Percentiles rank a stretch among this genome's conserved stretches.
These are phyloP conservation scores for Haliclona indistincta DNA, from an alignment of 37 sponge, comb jelly and placozoan genomes.

Conservation along the genomic window DNA sequence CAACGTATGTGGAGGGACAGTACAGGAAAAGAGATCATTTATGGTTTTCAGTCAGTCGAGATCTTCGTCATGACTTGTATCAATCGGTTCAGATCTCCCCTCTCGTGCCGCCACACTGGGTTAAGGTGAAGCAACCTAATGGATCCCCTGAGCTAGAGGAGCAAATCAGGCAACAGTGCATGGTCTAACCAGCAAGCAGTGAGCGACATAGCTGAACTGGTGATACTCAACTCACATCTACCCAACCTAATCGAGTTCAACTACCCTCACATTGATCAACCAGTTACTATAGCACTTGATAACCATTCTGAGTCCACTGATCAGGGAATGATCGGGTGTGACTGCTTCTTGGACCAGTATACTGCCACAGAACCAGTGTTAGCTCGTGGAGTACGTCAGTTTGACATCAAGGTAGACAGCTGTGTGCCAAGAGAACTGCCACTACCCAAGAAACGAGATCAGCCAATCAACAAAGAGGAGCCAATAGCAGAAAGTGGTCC, in stretches of 20 bases:
- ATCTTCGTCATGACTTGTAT: not conserved
- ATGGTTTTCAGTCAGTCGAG: not conserved
- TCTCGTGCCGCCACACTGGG: not conserved
- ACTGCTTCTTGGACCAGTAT: not conserved
- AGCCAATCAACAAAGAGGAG: too few species aligned
- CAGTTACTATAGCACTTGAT: not conserved
- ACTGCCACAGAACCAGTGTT: not conserved
- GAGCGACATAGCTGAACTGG: not conserved
- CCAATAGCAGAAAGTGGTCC: too few species aligned
- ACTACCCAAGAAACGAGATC: not conserved
- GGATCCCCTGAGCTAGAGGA: constrained; percentile 1
- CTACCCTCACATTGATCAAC: not conserved
- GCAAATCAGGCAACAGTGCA: not conserved
- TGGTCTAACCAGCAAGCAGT: not conserved
- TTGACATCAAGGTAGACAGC: not conserved
- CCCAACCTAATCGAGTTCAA: not conserved
- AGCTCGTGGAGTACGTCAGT: not conserved
- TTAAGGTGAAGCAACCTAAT: constrained; percentile 7
- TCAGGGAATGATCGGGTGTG: not conserved
- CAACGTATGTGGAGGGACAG: not conserved
- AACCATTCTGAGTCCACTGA: not conserved
- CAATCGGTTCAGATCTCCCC: not conserved
- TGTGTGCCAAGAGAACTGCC: not conserved
- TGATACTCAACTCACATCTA: not conserved
- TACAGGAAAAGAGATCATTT: constrained; percentile 1